Evolutionary conservation across 1,140 invertebrate species (phyloP), one percentile per base, ranked within the genome.

Genomic region (Drosophila pandora): DNA sequence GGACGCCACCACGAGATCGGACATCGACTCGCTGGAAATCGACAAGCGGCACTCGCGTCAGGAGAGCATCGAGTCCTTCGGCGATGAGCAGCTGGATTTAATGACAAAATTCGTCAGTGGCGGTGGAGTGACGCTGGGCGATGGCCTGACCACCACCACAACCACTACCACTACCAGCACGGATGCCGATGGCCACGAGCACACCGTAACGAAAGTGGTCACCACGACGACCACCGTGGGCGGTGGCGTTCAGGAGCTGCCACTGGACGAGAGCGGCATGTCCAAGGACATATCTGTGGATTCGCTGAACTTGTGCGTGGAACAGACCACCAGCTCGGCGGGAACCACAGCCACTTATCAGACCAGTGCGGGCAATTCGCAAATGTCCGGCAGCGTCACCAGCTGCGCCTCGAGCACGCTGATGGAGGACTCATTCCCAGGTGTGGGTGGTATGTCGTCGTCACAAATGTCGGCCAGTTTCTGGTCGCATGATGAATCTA

Each of bases 281-380:
- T 73, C 74, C 0, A 92, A 92, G 68, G 90, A 92, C 58, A 62
- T 81, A 23, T 92, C 91, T 8, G 79, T 77, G 17, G 91, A 92
- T 43, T 91, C 91, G 12, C 54, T 92, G 0, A 90, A 91, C 30
- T 52, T 88, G 6, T 82, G 75, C 54, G 63, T 91, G 62, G 79
- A 92, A 80, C 91, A 92, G 62, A 92, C 92, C 25, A 92, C 95
- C 0, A 96, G 95, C 78, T 96, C 96, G 2, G 95, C 95, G 12
- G 95, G 95, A 0, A 96, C 96, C 0, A 94, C 96, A 81, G 96
- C 96, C 13, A 96, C 95, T n/a, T 96, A 96, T 82, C 96, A 96
- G 77, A 85, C 90, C 9, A 96, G 95, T 80, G 96, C 96, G 91
- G 95, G 95, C 0, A 96, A 96, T 80, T 96, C 96, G 0, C 93